A percentile compares a stretch with the other conserved stretches of the same genome.
Evolutionary conservation across 2,888 invertebrate species (phyloP).

Genomic region (Resseliella maxima): DNA sequence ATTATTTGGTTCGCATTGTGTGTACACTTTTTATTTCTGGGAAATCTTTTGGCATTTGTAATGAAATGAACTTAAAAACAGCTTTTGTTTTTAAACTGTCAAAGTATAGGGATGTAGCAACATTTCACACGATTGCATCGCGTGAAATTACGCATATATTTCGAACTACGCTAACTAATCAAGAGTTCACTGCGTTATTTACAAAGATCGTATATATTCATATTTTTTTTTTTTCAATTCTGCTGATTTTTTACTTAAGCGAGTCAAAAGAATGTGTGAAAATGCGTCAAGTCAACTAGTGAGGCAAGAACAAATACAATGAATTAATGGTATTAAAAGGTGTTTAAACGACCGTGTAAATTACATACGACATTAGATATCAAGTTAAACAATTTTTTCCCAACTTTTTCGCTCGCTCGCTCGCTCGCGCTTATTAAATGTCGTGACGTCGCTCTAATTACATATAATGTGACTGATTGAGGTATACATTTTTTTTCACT

Average conservation of each 20-base stretch:
- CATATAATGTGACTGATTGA: slow-evolving; percentile 7
- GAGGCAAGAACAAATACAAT: not conserved
- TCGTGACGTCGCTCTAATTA: slow-evolving; percentile 27
- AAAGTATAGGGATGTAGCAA: not conserved
- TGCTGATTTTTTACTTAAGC: not conserved
- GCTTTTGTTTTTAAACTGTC: not conserved
- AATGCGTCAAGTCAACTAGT: not conserved
- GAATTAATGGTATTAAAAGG: slow-evolving; percentile 40
- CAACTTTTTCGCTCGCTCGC: too few species aligned
- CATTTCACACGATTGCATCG: not conserved
- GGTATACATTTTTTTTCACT: not conserved
- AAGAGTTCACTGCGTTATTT: not conserved
- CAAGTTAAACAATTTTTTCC: not conserved
- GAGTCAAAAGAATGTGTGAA: not conserved
- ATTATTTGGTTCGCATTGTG: too few species aligned
- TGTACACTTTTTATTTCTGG: too few species aligned
- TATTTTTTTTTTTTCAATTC: not conserved
- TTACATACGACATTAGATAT: slow-evolving; percentile 20
- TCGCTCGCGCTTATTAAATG: not conserved
- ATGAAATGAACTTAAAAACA: not conserved
- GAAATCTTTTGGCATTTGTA: not conserved
- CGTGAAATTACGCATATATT: slow-evolving; percentile 1
- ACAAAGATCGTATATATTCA: too few species aligned
- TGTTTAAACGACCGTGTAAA: slow-evolving; percentile 21
- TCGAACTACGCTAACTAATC: not conserved